Evolutionary conservation across 2,888 invertebrate genomes (phyloP).

Genomic region (Drosophila pseudotalamancana): DNA sequence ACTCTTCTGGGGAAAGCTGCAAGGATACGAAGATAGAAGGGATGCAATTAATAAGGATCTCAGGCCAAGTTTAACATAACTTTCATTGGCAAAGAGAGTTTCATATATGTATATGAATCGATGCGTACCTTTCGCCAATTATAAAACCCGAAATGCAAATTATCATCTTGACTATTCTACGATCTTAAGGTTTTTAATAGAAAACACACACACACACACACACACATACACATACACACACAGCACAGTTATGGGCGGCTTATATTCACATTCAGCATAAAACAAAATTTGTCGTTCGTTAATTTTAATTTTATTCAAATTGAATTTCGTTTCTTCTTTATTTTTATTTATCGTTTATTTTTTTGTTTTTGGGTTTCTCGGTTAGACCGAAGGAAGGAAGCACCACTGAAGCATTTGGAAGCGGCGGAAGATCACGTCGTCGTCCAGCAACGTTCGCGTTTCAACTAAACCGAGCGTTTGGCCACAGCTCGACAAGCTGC

Average conservation of each 20-base stretch:
- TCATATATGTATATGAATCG: neutral
- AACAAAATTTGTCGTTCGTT: conserved; percentile 23
- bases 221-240: conserved; percentile 5
- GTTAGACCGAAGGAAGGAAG: conserved; percentile 56
- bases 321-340: conserved; percentile 11
- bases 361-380: conserved; percentile 17
- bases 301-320: conserved; percentile 57
- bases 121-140: conserved; percentile 85
- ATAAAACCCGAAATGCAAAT: conserved; percentile 87
- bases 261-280: conserved; percentile 31
- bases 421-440: conserved; percentile 57
- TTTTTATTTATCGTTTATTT: neutral
- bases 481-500: conserved; percentile 35
- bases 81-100: conserved; percentile 39
- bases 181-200: conserved; percentile 9
- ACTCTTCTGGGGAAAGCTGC: conserved; percentile 84
- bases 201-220: conserved; percentile 16
- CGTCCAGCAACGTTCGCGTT: conserved; percentile 64
- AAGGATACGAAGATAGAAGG: conserved; percentile 35
- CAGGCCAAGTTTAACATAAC: neutral
- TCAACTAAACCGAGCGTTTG: conserved; percentile 70
- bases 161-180: conserved; percentile 84
- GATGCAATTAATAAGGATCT: conserved; percentile 6
- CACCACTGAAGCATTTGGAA: conserved; percentile 36
- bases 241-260: conserved; percentile 37